A percentile compares a stretch with the other conserved stretches of the same genome.
Conservation (phyloP, 2,888 invertebrate species). For the Chaetoderma sp. region DNA sequence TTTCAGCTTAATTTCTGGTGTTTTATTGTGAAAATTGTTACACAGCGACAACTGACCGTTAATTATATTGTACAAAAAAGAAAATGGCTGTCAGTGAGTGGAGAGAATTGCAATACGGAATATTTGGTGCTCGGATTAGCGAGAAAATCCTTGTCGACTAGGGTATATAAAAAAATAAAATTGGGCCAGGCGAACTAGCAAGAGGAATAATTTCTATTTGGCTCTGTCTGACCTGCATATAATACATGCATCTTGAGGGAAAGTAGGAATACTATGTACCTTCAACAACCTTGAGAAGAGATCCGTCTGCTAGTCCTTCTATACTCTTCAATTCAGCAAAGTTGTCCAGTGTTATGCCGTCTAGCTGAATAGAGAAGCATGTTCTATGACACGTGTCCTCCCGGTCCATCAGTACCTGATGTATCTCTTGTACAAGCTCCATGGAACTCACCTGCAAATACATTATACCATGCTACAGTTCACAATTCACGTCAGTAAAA, state of each 20-base stretch:
- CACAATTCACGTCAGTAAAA: not conserved
- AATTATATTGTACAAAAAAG: no score
- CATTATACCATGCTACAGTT: not conserved
- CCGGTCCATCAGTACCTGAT: constrained; percentile 96
- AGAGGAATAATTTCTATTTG: no score
- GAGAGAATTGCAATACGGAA: no score
- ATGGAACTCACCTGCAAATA: constrained; percentile 86
- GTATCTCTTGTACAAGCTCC: constrained; percentile 95
- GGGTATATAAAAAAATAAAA: not conserved
- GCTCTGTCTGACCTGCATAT: no score
- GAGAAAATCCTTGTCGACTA: not conserved
- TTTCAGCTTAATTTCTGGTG: no score
- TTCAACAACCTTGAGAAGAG: constrained; percentile 85
- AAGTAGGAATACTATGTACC: no score
- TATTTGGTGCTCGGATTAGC: not conserved
- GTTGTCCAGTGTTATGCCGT: constrained; percentile 91
- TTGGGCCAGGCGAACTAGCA: no score
- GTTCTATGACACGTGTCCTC: constrained; percentile 99
- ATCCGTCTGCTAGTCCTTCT: constrained; percentile 94
- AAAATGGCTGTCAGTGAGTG: no score
- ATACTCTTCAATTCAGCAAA: constrained; percentile 98
- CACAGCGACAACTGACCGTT: no score
- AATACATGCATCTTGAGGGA: no score
- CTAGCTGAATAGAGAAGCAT: constrained; percentile 95
- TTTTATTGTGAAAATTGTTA: no score